Evolutionary conservation across 2,797 vertebrate genomes (phyloP).

Genomic region (Momotus momota): DNA sequence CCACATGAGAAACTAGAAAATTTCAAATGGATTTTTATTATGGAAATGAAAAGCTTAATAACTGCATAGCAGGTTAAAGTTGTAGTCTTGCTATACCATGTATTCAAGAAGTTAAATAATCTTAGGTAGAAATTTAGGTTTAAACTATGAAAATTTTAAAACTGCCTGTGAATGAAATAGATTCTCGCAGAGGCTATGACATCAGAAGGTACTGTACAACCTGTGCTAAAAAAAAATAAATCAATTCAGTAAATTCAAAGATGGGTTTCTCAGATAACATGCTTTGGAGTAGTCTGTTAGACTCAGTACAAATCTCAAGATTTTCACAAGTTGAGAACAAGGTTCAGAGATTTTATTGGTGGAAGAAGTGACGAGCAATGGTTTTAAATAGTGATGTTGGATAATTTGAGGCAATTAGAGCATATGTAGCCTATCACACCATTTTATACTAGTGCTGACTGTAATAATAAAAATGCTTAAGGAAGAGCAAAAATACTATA

Average conservation of each 20-base stretch:
- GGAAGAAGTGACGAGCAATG: background rate
- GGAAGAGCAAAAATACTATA: background rate
- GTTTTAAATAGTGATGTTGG: background rate
- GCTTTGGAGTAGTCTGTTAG: background rate
- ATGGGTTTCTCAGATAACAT: background rate
- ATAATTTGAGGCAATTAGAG: background rate
- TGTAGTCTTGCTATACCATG: background rate
- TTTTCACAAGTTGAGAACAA: background rate
- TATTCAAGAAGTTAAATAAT: background rate
- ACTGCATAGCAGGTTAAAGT: background rate
- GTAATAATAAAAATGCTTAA: background rate
- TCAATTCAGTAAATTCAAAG: background rate
- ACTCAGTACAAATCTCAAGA: background rate
- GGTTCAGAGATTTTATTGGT: background rate
- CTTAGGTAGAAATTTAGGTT: background rate
- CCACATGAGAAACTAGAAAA: background rate
- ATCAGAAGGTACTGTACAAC: background rate
- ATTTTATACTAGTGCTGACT: background rate
- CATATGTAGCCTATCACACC: background rate
- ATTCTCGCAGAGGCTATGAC: background rate
- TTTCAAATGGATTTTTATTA: background rate
- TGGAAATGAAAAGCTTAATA: background rate
- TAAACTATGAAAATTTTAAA: background rate
- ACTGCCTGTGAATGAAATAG: background rate
- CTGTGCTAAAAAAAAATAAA: background rate